Evolutionary conservation across 1,140 invertebrate species (phyloP), one percentile per base, ranked within the genome.

Genomic region (Eufriesea mexicana): DNA sequence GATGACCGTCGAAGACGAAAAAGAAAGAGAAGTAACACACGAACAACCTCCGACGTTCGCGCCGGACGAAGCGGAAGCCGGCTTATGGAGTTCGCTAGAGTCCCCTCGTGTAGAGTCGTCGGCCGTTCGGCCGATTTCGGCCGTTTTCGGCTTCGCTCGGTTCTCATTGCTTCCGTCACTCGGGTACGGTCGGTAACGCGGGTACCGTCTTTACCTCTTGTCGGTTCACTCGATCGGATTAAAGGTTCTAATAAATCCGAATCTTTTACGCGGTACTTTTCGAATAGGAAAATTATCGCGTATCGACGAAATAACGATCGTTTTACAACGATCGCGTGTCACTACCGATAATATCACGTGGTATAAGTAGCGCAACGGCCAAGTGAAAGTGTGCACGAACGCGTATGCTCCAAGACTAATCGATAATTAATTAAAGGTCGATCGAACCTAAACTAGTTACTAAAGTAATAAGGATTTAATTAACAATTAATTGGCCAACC

Each of bases 61-160:
- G 83, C 86, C 64, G 79, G 75, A 51, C 72, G 66, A 83, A 80
- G 84, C 72, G 79, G 87, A 88, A 85, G 86, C 86, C 84, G 87
- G 66, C 83, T 75, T 68, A 59, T 74, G 81, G 45, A 79, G 66
- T 73, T 78, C 25, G 64, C 54, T 51, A 59, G 42, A 73, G 84
- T 84, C 79, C 79, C 84, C 74, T 87, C 84, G 83, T 77, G 82
- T 54, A 59, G 59, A 51, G 61, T 77, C 47, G 68, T 67, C 75
- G 86, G 61, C 73, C 73, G 35, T 72, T 92, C 90, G 91, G 84
- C 59, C 76, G 83, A 88, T 89, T 83, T 87, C 91, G 91, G 79
- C 42, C 4, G n/a, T 51, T 6, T 45, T 90, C 91, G 91, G 74
- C 47, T 71, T 35, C 28, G 47, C 55, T 81, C 73, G 83, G 54